A percentile compares a stretch with the other conserved stretches of the same genome.
phyloP scores from a whole-genome alignment of 2,113 vertebrate species.

The Urocolius indicus region DNA sequence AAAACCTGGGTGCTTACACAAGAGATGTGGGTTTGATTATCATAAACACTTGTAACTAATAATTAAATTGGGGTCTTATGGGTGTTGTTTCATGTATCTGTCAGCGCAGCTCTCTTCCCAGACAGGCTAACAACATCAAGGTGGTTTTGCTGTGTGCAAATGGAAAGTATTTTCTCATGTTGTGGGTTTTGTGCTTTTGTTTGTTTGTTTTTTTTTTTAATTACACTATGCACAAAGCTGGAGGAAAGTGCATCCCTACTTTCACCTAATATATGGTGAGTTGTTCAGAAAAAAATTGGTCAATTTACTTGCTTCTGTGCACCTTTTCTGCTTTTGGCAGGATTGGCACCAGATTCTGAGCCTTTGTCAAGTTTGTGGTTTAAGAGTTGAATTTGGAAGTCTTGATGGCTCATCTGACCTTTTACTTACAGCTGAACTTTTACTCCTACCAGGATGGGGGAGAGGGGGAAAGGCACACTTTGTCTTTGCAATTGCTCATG shows the following conservation, averaged over 20 bases:
- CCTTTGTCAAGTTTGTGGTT: background rate
- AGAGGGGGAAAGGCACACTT: background rate
- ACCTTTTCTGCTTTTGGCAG: background rate
- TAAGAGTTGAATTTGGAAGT: background rate
- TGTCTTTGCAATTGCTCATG: background rate
- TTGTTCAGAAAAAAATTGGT: background rate
- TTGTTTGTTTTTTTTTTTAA: background rate
- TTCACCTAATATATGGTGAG: background rate
- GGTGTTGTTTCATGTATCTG: background rate
- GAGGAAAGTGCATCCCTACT: background rate
- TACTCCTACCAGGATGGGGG: background rate
- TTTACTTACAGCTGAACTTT: background rate
- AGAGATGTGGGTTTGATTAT: background rate
- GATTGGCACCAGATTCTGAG: background rate
- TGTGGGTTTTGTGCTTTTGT: background rate
- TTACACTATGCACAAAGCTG: background rate
- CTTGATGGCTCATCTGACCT: background rate
- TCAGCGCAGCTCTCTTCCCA: background rate
- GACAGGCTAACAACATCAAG: background rate
- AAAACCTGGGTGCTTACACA: background rate
- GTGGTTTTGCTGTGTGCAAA: background rate
- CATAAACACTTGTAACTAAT: constrained; percentile 16
- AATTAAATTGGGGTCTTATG: constrained; percentile 15
- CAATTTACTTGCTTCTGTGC: rapidly evolving
- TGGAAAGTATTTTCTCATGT: background rate